These are phyloP conservation scores for Dicerorhinus sumatrensis DNA, from an alignment of 2,113 vertebrate genomes.

Conservation along the genomic window DNA sequence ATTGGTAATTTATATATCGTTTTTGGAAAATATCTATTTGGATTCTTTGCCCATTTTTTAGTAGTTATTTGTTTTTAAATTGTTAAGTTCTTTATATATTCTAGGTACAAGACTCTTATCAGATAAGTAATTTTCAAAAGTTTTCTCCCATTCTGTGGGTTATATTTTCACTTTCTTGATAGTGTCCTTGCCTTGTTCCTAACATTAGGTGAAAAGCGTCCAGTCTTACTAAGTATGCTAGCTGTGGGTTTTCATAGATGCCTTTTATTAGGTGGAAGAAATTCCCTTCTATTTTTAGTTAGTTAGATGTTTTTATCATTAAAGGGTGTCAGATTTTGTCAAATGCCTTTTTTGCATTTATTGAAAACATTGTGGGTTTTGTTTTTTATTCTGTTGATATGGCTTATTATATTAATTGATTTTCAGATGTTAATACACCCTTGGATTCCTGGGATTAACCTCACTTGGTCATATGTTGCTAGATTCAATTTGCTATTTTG, in stretches of 20 bases:
- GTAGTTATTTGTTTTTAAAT: not conserved
- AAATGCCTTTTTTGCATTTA: not conserved
- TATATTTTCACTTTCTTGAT: not conserved
- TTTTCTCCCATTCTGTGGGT: not conserved
- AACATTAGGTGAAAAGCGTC: not conserved
- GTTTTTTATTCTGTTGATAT: not conserved
- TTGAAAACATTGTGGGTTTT: not conserved
- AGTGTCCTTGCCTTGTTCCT: not conserved
- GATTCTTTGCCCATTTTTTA: not conserved
- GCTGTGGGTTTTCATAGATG: not conserved
- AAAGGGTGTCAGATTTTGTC: not conserved
- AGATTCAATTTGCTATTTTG: not conserved
- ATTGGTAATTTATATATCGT: not conserved
- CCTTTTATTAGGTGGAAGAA: not conserved
- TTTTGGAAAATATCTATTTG: not conserved
- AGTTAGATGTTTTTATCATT: not conserved
- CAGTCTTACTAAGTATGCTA: not conserved
- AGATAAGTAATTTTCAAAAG: not conserved
- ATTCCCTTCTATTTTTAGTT: not conserved
- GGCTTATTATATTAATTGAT: not conserved
- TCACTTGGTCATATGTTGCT: not conserved
- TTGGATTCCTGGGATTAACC: constrained; percentile 16
- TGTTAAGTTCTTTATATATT: not conserved
- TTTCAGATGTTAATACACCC: not conserved
- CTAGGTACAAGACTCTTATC: not conserved